Evolutionary conservation across 64 coral and sea anemone species (phyloP).

Genomic region (Hydrozoanthus tunicans): DNA sequence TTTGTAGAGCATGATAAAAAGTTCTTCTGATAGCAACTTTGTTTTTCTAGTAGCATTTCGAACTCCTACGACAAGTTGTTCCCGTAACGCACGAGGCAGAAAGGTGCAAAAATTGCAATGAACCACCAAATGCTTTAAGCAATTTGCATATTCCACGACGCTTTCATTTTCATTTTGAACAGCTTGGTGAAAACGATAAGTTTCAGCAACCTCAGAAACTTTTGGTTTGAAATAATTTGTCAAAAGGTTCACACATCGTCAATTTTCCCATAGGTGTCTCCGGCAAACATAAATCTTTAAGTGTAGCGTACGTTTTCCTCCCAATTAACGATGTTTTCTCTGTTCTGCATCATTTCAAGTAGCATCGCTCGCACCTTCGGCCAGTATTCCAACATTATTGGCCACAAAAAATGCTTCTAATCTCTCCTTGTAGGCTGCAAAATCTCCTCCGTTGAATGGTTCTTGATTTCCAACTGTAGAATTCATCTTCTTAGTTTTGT

Average conservation of each 20-base stretch:
- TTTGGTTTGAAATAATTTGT: background rate
- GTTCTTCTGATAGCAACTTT: constrained; percentile 34
- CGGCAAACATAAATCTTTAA: constrained; percentile 32
- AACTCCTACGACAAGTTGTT: constrained; percentile 43
- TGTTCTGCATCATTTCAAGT: background rate
- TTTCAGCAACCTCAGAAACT: constrained; percentile 19
- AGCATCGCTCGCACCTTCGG: background rate
- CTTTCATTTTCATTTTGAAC: constrained; percentile 32
- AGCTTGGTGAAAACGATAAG: background rate
- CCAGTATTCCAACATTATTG: constrained; percentile 30
- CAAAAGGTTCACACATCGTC: background rate
- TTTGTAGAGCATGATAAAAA: background rate
- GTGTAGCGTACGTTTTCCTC: constrained; percentile 8
- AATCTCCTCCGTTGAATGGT: background rate
- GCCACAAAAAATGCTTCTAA: constrained; percentile 34
- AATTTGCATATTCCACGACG: constrained; percentile 15
- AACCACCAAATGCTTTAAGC: constrained; percentile 1
- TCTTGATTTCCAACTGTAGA: no score
- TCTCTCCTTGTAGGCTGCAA: constrained; percentile 18
- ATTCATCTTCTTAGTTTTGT: no score
- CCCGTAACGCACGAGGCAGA: background rate
- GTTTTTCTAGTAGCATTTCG: constrained; percentile 3
- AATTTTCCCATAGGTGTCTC: background rate
- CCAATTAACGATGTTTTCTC: constrained; percentile 7
- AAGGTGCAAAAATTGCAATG: constrained; percentile 35